Conservation (phyloP, 2,113 vertebrate species). For the Naja naja region DNA sequence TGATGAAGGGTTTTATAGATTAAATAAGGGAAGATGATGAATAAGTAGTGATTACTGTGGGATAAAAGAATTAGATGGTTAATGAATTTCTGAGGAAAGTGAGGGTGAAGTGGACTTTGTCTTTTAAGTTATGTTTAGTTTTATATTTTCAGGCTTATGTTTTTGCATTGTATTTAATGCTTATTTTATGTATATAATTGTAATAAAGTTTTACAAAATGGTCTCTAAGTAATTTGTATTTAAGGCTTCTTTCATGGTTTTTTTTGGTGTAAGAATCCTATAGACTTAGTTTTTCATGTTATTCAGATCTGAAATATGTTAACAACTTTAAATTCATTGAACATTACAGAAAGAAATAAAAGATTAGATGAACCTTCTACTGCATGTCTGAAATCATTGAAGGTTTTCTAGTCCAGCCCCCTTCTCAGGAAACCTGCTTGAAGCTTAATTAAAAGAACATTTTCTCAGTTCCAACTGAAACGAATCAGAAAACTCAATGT, state of each 20-base stretch:
- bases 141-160: neutral
- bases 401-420: no score
- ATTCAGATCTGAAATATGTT: neutral
- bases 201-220: neutral
- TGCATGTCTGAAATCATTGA: neutral
- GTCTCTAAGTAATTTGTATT: neutral
- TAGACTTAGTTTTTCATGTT: neutral
- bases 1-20: neutral
- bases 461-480: neutral
- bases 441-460: neutral
- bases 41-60: neutral
- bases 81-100: neutral
- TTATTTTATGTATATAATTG: neutral
- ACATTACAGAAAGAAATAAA: neutral
- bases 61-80: neutral
- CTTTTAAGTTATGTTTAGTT: neutral
- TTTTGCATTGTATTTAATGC: neutral
- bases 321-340: neutral
- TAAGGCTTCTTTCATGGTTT: neutral
- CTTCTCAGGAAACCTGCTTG: no score
- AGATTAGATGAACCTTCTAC: neutral
- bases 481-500: neutral
- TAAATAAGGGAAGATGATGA: neutral
- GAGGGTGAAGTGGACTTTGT: neutral
- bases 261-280: neutral